These are phyloP conservation scores for Psilanteris sp. DNA, from an alignment of 1,140 invertebrate genomes.

Conservation along the genomic window DNA sequence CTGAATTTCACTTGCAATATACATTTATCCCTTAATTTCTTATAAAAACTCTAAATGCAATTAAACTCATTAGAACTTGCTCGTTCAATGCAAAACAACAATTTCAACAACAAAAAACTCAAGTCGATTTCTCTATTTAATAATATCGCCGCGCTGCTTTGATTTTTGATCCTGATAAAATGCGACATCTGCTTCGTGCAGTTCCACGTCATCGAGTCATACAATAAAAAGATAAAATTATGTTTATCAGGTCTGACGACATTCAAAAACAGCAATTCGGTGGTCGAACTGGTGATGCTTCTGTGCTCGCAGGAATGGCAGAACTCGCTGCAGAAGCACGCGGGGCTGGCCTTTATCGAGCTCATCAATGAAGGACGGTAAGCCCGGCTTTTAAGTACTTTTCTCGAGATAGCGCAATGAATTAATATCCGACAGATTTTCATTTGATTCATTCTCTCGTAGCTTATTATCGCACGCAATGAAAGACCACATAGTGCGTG, in stretches of 20 bases:
- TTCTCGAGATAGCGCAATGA: constrained; percentile 40
- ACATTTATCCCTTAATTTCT: too few species aligned
- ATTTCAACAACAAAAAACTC: too few species aligned
- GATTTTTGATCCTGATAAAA: background rate
- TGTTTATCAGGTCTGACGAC: constrained; percentile 28
- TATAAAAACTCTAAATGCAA: too few species aligned
- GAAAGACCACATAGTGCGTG: constrained; percentile 99
- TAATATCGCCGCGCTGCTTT: too few species aligned
- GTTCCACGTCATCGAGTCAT: too few species aligned
- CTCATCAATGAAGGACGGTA: constrained; percentile 98
- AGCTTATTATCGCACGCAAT: constrained; percentile 98
- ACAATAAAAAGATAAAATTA: too few species aligned
- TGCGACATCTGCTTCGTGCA: too few species aligned
- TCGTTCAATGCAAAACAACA: too few species aligned
- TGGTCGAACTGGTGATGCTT: constrained; percentile 36
- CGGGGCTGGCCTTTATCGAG: constrained; percentile 99
- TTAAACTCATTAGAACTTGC: too few species aligned
- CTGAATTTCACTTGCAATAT: too few species aligned
- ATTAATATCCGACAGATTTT: constrained; percentile 50
- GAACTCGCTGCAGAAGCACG: constrained; percentile 99
- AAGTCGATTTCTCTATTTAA: too few species aligned
- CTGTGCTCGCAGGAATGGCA: constrained; percentile 91
- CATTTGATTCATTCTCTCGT: constrained; percentile 65
- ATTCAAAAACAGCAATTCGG: constrained; percentile 45
- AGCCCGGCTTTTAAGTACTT: constrained; percentile 51